These are phyloP conservation scores for Leptura quadrifasciata DNA, from an alignment of 2,888 invertebrate genomes.

Conservation along the genomic window DNA sequence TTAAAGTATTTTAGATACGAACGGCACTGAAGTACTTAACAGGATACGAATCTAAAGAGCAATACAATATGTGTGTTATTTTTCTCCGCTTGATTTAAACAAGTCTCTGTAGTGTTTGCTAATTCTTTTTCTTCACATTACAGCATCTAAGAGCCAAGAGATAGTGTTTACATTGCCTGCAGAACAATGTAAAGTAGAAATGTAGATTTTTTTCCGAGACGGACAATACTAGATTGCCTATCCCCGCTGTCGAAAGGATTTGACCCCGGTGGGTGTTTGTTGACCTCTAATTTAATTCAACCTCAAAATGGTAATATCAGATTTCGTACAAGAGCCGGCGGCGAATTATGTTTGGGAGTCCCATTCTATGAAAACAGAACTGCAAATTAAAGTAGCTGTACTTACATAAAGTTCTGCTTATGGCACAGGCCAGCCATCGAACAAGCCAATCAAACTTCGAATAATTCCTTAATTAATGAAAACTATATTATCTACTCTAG, in stretches of 20 bases:
- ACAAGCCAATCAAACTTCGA: no score
- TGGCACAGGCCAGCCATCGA: background rate
- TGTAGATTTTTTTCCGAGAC: constrained; percentile 12
- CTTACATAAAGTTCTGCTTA: constrained; percentile 7
- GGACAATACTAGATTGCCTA: constrained; percentile 35
- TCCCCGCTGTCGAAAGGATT: constrained; percentile 22
- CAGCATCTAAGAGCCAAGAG: constrained; percentile 1
- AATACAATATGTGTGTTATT: background rate
- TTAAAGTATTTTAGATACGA: no score
- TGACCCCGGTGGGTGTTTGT: constrained; percentile 31
- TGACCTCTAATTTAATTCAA: constrained; percentile 35
- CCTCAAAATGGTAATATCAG: constrained; percentile 24
- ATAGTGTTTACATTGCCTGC: constrained; percentile 31
- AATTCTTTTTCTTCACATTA: constrained; percentile 23
- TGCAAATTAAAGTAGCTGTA: constrained; percentile 16
- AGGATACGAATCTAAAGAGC: background rate
- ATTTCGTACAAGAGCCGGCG: constrained; percentile 19
- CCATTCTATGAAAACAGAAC: constrained; percentile 8
- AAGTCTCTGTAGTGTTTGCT: constrained; percentile 2
- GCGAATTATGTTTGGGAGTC: background rate
- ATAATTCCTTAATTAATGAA: no score
- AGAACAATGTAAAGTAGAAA: constrained; percentile 9
- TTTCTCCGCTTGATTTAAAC: background rate
- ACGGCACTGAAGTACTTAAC: background rate
- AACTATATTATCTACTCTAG: no score